These are phyloP conservation scores for Balanococcus diminutus DNA, from an alignment of 2,888 invertebrate genomes.

Conservation along the genomic window DNA sequence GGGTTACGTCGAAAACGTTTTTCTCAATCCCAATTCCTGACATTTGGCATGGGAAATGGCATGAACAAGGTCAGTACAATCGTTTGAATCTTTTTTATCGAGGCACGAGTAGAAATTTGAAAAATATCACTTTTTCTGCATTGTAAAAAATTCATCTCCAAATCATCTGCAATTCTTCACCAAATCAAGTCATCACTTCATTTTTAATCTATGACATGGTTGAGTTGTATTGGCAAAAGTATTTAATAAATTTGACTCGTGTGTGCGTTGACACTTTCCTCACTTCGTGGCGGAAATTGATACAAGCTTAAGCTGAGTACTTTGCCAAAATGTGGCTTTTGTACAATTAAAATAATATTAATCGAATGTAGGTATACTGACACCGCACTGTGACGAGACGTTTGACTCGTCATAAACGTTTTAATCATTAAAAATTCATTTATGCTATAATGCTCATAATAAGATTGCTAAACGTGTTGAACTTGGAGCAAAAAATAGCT, in stretches of 20 bases:
- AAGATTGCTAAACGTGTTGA: neutral
- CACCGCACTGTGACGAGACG: neutral
- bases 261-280: neutral
- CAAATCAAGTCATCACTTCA: neutral
- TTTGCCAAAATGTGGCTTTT: neutral
- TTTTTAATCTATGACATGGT: too few species aligned
- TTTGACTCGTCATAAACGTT: neutral
- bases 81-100: neutral
- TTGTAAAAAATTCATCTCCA: neutral
- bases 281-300: neutral
- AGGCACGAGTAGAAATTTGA: neutral
- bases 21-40: constrained; percentile 46
- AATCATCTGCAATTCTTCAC: neutral
- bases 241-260: neutral
- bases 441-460: neutral
- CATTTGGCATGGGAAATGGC: constrained; percentile 54
- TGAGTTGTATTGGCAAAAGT: too few species aligned
- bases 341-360: neutral
- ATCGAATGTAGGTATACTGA: too few species aligned
- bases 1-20: constrained; percentile 24
- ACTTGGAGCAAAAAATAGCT: neutral
- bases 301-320: neutral
- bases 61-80: constrained; percentile 53
- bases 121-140: neutral
- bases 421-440: constrained; percentile 3